A percentile compares a stretch with the other conserved stretches of the same genome.
These are phyloP conservation scores for Corapipo altera DNA, from an alignment of 2,113 vertebrate species.

Conservation along the genomic window DNA sequence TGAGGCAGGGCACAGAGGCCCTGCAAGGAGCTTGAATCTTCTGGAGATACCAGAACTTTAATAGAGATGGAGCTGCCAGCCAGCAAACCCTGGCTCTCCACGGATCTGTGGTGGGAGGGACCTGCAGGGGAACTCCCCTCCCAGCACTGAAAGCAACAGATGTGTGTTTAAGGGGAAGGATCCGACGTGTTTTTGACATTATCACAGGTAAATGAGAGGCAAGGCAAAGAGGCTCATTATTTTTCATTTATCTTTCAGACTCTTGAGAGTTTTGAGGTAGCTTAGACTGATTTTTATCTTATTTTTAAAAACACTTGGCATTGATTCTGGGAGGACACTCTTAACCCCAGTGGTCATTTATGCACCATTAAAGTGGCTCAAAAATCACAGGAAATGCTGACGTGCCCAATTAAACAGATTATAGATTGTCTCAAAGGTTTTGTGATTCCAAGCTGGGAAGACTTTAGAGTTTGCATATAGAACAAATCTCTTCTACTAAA, in stretches of 20 bases:
- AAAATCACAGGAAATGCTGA: not conserved
- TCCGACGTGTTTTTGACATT: not conserved
- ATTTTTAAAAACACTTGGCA: not conserved
- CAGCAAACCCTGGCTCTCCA: not conserved
- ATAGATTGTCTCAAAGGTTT: not conserved
- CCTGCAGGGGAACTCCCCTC: not conserved
- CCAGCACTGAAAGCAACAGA: not conserved
- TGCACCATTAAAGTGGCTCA: not conserved
- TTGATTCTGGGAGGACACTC: not conserved
- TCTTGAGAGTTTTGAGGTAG: not conserved
- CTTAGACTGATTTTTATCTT: not conserved
- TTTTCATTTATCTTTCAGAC: not conserved
- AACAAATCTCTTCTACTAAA: not conserved
- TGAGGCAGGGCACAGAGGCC: too few relatives aligned
- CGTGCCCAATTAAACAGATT: not conserved
- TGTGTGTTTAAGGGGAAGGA: not conserved
- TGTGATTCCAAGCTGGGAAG: not conserved
- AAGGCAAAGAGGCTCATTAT: not conserved
- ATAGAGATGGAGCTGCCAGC: not conserved
- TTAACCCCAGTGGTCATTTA: not conserved
- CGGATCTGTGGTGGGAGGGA: not conserved
- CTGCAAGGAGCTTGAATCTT: too few relatives aligned
- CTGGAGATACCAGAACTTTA: too few relatives aligned
- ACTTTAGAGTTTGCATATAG: not conserved
- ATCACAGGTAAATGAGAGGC: not conserved